Base-by-base conservation (phyloP, 2,797 vertebrate genomes). In the Petrocephalus sullivani region DNA sequence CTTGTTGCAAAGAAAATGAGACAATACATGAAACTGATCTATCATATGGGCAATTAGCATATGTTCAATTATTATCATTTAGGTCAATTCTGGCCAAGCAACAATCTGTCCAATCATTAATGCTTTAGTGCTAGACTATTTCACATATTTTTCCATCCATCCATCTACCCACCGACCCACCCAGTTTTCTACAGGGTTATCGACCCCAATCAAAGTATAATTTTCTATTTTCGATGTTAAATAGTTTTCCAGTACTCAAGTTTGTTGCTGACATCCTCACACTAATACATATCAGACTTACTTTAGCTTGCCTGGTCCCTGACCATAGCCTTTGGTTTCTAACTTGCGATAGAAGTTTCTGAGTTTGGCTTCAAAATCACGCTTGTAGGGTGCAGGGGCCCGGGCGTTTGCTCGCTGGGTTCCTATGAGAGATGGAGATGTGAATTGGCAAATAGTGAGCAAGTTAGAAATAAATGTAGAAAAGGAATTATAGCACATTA, bases 281-380 rank as follows among this genome's bases (percentile, higher is more conserved):
- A 58, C 37, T 33, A 49, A 71, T n/a, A 23, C 16, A 49, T 8
- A 3, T 3, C 75, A n/a, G 58, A 94, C 97, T 41, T 95, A 99
- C 98, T 99, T 99, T 94, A 99, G 95, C 94, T 99, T 99, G 88
- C 98, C 98, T 2, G 98, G 98, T 87, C 98, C 98, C 94, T 99
- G 98, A 78, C 98, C 98, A 10, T 98, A 99, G 93, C 98, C 98
- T 94, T 99, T 99, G 7, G 97, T 98, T 94, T 99, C 98, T 93
- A 99, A 91, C 93, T 99, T 99, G 92, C 98, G 96, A 94, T 99
- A 99, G 92, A 99, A 99, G 93, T 99, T 99, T 92, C 98, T 97
- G 91, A 99, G 93, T 93, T 99, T 99, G 89, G 98, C 98, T 95
- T 99, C 98, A 93, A 99, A 99, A 91, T 99, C 98, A 87, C 98